phyloP scores from a whole-genome alignment of 2,113 vertebrate genomes.

The Stegostoma tigrinum region DNA sequence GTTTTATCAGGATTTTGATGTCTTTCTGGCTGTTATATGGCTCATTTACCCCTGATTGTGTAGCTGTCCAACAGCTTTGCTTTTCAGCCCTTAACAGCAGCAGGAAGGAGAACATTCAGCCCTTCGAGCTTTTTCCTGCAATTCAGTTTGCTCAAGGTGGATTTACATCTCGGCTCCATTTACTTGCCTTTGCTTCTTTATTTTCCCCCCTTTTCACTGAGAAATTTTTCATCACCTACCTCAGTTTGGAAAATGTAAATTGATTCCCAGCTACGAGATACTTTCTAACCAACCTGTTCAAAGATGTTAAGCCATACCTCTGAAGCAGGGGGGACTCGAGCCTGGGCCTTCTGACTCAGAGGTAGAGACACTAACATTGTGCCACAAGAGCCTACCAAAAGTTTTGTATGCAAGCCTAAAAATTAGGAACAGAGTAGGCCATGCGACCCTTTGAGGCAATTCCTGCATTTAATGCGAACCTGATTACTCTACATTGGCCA shows the following conservation, averaged over 20 bases:
- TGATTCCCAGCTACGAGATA: neutral
- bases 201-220: neutral
- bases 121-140: neutral
- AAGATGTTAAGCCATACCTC: no score
- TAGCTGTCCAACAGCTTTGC: neutral
- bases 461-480: no score
- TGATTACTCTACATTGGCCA: no score
- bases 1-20: neutral
- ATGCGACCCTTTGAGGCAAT: no score
- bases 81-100: neutral
- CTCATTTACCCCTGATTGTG: neutral
- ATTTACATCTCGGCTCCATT: neutral
- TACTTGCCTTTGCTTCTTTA: neutral
- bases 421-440: no score
- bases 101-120: neutral
- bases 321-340: no score
- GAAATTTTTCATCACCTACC: neutral
- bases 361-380: no score
- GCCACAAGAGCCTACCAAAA: no score
- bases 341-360: no score
- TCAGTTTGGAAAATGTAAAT: neutral
- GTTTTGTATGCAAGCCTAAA: no score
- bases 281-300: no score
- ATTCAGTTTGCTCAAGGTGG: neutral
- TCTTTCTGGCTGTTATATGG: neutral